These are phyloP conservation scores for Drosophila maculinotata DNA, from an alignment of 2,888 invertebrate species.

Conservation along the genomic window DNA sequence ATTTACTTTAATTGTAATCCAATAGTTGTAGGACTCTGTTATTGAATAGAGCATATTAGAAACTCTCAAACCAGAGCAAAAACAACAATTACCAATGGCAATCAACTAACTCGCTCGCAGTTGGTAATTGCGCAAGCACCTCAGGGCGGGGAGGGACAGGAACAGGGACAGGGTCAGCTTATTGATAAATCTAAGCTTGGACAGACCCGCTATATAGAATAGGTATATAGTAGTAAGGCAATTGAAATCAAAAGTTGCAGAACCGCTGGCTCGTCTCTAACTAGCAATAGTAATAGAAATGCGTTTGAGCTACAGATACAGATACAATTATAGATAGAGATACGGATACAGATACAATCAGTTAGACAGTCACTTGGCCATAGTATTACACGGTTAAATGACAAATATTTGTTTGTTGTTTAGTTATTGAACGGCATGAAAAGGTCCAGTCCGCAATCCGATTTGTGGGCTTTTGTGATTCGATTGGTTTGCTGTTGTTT, in stretches of 20 bases:
- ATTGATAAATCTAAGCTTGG: constrained; percentile 27
- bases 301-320: constrained; percentile 21
- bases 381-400: constrained; percentile 63
- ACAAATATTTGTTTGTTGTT: constrained; percentile 73
- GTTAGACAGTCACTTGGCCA: constrained; percentile 42
- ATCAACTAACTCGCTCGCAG: constrained; percentile 24
- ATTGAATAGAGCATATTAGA: constrained; percentile 23
- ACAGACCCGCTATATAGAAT: constrained; percentile 63
- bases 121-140: constrained; percentile 51
- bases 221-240: constrained; percentile 17
- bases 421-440: constrained; percentile 70
- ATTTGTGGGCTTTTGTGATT: constrained; percentile 77
- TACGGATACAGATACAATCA: constrained; percentile 36
- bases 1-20: background rate
- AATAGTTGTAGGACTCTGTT: background rate
- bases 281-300: constrained; percentile 37
- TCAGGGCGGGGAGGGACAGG: background rate
- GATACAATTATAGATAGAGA: constrained; percentile 15
- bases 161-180: background rate
- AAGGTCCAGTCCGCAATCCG: constrained; percentile 74
- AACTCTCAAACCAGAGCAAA: constrained; percentile 15
- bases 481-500: constrained; percentile 60
- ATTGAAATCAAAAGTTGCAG: constrained; percentile 70
- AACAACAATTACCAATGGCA: constrained; percentile 28
- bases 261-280: constrained; percentile 42